These are phyloP conservation scores for Trichopria drosophilae DNA, from an alignment of 2,888 invertebrate species.

Conservation along the genomic window DNA sequence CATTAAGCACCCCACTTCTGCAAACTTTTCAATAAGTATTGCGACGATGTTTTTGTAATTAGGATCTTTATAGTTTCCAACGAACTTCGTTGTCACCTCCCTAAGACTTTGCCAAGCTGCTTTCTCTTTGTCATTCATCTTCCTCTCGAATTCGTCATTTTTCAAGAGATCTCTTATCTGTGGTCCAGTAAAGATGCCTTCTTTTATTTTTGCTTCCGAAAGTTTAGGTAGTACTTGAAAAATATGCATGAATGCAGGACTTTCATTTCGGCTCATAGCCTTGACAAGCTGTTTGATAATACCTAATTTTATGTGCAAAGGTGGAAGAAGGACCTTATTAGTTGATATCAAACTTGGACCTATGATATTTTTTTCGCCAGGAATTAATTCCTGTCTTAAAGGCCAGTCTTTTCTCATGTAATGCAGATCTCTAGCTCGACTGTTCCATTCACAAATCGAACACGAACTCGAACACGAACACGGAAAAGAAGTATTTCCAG, in stretches of 20 bases:
- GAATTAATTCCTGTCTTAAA: neutral
- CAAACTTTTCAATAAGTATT: slow-evolving; percentile 34
- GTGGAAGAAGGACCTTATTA: slow-evolving; percentile 6
- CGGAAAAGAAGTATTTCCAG: neutral
- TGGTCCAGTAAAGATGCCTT: slow-evolving; percentile 33
- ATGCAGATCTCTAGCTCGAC: slow-evolving; percentile 37
- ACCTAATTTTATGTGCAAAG: neutral
- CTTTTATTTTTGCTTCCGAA: slow-evolving; percentile 34
- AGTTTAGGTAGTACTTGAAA: slow-evolving; percentile 25
- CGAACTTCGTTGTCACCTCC: slow-evolving; percentile 7
- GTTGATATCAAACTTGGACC: slow-evolving; percentile 3
- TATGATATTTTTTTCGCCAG: slow-evolving; percentile 11
- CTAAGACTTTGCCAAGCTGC: neutral
- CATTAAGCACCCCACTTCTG: slow-evolving; percentile 36
- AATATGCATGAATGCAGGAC: slow-evolving; percentile 34
- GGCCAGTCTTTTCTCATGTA: slow-evolving; percentile 36
- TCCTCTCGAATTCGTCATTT: slow-evolving; percentile 10
- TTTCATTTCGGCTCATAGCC: slow-evolving; percentile 31
- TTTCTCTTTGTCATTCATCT: neutral
- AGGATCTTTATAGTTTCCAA: slow-evolving; percentile 29
- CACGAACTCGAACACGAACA: no score
- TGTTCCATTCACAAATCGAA: slow-evolving; percentile 41
- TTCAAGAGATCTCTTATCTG: slow-evolving; percentile 13
- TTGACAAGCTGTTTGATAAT: slow-evolving; percentile 11
- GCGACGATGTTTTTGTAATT: slow-evolving; percentile 30